Evolutionary conservation across 2,888 invertebrate species (phyloP).

Genomic region (Diarsia rubi): DNA sequence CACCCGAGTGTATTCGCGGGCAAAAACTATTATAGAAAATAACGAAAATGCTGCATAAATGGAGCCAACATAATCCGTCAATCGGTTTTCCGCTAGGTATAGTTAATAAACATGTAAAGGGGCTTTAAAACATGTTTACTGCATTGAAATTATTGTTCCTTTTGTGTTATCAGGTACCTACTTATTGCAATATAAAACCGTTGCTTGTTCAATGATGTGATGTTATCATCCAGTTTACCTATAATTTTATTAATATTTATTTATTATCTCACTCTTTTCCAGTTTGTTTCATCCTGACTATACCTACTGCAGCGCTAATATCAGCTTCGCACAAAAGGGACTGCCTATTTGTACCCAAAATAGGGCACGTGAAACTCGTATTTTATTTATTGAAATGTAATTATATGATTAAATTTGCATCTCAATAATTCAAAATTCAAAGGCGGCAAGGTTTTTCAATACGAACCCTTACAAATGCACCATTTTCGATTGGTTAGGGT

Average conservation of each 20-base stretch:
- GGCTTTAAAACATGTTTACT: neutral
- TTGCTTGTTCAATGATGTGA: slow-evolving; percentile 3
- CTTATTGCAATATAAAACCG: slow-evolving; percentile 1
- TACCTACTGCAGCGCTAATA: slow-evolving; percentile 6
- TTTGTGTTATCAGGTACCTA: too few relatives aligned
- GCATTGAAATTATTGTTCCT: neutral
- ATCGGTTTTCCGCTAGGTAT: neutral
- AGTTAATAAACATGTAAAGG: neutral
- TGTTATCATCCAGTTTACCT: too few relatives aligned
- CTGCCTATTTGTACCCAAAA: too few relatives aligned
- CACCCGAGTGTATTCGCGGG: neutral
- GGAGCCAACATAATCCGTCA: neutral
- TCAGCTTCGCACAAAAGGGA: neutral
- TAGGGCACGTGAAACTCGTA: too few relatives aligned
- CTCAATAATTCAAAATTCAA: slow-evolving; percentile 11
- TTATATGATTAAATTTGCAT: slow-evolving; percentile 27
- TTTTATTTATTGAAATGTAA: slow-evolving; percentile 10
- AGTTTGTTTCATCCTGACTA: slow-evolving; percentile 11
- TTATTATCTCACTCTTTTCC: neutral
- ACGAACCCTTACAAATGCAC: slow-evolving; percentile 11
- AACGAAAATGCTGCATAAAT: neutral
- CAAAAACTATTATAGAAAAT: neutral
- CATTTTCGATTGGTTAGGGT: neutral
- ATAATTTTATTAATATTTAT: too few relatives aligned
- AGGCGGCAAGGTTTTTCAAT: slow-evolving; percentile 8